Evolutionary conservation across 2,113 vertebrate genomes (phyloP), one percentile per base, ranked within the genome.

Genomic region (Bufo bufo): DNA sequence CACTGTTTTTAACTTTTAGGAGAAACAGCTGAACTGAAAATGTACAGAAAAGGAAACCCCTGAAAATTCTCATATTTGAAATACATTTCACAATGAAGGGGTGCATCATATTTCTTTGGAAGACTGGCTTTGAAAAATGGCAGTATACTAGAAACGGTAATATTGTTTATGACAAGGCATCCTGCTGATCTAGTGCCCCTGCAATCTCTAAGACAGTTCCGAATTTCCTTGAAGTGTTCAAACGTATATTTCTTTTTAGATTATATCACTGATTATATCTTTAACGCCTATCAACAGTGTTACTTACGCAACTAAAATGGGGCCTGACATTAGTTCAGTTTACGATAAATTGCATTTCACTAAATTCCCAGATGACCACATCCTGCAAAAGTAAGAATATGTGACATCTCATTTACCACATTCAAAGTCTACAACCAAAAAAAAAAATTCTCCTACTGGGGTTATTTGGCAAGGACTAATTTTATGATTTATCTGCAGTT

Each of bases 241-340:
- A 63, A 84, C 82, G 69, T 84, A 23, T 23, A 33, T 23, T 84
- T 84, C 82, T 63, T 84, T 84, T 84, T 54, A 71, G 82, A 33
- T 84, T 52, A 8, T 84, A n/a, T 8, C 20, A 10, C 33, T 71
- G 49, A 54, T 69, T 49, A 71, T 13, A 69, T 82, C n/a, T 84
- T 54, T 69, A 54, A 84, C 80, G 59, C 80, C 80, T 82, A 82
- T 65, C 8, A 47, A 45, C 33, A 61, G 59, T 82, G 80, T 82
- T 65, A 81, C 33, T 20, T 63, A 65, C 43, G 11, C 17, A 82
- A 8, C 80, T 47, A 49, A 63, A 82, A 65, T 20, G 19, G 9
- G 43, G 17, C 20, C 49, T 69, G 49, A 14, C 65, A 59, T 45
- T 54, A 11, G 13, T 16, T 59, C 13, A 43, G 54, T 61, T 81